Evolutionary conservation across 2,113 vertebrate species (phyloP), one percentile per base, ranked within the genome.

Genomic region (Leptobrachium ailaonicum): DNA sequence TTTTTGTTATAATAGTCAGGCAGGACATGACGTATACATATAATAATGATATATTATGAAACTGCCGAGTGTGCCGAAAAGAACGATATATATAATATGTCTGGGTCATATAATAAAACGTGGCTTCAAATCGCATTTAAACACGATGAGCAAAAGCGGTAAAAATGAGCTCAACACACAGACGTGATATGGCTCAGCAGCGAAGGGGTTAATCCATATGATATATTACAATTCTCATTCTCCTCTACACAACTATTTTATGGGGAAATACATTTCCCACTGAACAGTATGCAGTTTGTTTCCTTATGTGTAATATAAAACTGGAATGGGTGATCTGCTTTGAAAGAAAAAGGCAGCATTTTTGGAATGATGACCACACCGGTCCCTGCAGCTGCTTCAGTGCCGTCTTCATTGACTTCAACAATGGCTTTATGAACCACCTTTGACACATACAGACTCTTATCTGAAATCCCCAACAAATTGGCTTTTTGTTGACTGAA

Each of bases 251-350:
- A 60, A 60, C 13, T 60, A 60, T 69, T 85, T 84, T 88, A 89
- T 0, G 96, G 96, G 6, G 91, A 94, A 77, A 89, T 91, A 79
- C 92, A 92, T 60, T 92, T 93, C 1, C 95, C 95, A 0, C 86
- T 87, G 80, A 98, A 98, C 67, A 98, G 91, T 3, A 96, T 77
- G 47, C 75, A 92, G 9, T 82, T 87, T 56, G 92, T 90, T 66
- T 82, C 60, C 72, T 94, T 98, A 64, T 97, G 91, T 44, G 91
- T 85, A 80, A 98, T 95, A 78, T 95, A 92, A 85, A 96, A 96
- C 45, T 98, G 85, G 85, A 99, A 98, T 63, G 96, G 96, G n/a
- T 98, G 96, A 60, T 97, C 92, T 2, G 92, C 95, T 10, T 87
- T 83, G 82, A 98, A 96, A 12, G 41, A 14, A 5, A 84, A 3